Conservation (phyloP, 2,797 vertebrate genomes). For the Chloroceryle inda region DNA sequence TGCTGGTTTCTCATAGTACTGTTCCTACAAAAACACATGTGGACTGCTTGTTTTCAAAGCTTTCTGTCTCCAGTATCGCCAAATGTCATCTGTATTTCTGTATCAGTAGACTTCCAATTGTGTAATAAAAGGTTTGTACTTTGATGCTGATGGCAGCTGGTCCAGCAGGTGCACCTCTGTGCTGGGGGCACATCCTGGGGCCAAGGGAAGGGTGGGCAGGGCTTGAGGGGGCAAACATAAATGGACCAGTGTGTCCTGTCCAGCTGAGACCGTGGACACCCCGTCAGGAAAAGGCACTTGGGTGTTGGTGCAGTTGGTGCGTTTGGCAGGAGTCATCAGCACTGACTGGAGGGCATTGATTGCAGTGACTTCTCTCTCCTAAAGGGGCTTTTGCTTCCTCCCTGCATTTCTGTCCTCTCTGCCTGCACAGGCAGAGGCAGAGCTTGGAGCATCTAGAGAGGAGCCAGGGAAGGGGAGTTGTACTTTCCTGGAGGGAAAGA, state of each 20-base stretch:
- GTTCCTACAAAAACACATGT: neutral
- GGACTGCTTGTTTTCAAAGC: neutral
- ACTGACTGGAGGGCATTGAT: accelerated
- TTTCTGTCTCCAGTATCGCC: neutral
- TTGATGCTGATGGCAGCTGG: neutral
- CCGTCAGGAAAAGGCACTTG: neutral
- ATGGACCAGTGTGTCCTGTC: no score
- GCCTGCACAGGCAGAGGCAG: accelerated
- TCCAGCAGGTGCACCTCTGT: neutral
- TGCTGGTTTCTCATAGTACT: neutral
- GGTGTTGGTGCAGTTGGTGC: accelerated
- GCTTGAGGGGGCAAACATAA: no score
- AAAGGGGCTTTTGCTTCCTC: neutral
- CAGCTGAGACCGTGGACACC: accelerated
- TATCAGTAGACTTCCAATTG: accelerated
- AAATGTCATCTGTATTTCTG: accelerated
- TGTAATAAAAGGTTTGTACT: accelerated
- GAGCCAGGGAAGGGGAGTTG: neutral
- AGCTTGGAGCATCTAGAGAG: neutral
- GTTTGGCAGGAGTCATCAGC: neutral
- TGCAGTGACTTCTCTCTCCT: neutral
- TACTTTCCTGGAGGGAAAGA: neutral
- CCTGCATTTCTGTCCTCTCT: neutral
- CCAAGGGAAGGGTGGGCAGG: neutral
- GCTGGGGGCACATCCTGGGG: neutral